Conservation (phyloP, 2,888 invertebrate species). For the Aphidius colemani region DNA sequence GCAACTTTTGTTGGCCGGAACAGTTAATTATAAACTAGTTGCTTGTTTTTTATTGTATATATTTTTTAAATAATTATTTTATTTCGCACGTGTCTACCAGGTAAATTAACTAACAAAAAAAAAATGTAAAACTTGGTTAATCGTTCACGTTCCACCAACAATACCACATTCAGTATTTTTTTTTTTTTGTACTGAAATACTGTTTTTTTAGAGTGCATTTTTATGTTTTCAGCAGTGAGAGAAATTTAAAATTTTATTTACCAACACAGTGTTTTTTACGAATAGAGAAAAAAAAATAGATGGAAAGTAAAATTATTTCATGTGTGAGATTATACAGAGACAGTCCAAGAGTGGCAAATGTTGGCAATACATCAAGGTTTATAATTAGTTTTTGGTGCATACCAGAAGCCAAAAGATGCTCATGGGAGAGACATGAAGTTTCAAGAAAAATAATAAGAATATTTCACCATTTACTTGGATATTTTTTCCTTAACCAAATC, state of each 20-base stretch:
- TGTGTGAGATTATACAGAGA: conserved; percentile 14
- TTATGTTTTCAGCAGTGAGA: neutral
- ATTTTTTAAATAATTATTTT: neutral
- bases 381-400: conserved; percentile 43
- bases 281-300: neutral
- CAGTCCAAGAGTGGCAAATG: conserved; percentile 36
- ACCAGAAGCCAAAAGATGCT: conserved; percentile 36
- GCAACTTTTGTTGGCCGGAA: conserved; percentile 14
- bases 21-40: conserved; percentile 20
- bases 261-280: too few species aligned
- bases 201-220: neutral
- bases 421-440: conserved; percentile 11
- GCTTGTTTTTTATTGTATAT: conserved; percentile 6
- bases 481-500: too few species aligned
- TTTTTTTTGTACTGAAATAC: neutral
- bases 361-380: conserved; percentile 48
- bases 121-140: conserved; percentile 4
- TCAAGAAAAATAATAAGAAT: neutral
- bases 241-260: neutral
- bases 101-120: conserved; percentile 3
- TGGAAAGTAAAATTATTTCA: conserved; percentile 8
- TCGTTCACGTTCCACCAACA: conserved; percentile 9
- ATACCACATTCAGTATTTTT: neutral
- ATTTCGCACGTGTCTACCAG: conserved; percentile 24
- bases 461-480: too few species aligned